Conservation (phyloP, 2,888 invertebrate species). For the Spatulosminthurus flaviceps region DNA sequence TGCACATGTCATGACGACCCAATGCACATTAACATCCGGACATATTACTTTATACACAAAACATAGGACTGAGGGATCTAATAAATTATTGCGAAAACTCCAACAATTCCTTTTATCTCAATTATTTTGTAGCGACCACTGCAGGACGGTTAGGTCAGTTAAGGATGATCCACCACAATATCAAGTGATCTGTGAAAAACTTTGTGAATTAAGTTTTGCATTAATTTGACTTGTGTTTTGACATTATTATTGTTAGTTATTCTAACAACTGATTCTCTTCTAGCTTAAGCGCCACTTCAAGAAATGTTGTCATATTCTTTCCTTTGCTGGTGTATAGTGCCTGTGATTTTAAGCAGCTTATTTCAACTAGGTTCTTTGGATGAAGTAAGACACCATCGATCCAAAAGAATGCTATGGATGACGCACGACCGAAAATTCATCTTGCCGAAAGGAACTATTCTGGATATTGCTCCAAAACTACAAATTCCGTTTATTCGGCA, state of each 20-base stretch:
- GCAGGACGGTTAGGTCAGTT: not conserved
- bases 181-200: too few relatives aligned
- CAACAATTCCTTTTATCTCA: not conserved
- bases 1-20: constrained; percentile 3
- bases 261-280: not conserved
- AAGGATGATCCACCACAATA: too few relatives aligned
- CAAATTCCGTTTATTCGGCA: constrained; percentile 49
- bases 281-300: not conserved
- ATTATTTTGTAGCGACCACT: not conserved
- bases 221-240: too few relatives aligned
- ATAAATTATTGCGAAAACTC: constrained; percentile 2
- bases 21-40: not conserved
- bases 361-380: not conserved
- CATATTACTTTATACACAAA: not conserved
- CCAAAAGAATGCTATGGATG: constrained; percentile 29
- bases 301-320: not conserved
- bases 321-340: not conserved
- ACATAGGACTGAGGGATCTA: not conserved
- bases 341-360: not conserved
- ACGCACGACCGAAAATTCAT: constrained; percentile 40
- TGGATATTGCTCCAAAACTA: constrained; percentile 48
- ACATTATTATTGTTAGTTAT: too few relatives aligned
- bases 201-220: too few relatives aligned
- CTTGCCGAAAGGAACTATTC: constrained; percentile 56
- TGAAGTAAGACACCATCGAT: constrained; percentile 7